Percentiles rank a stretch among this genome's conserved stretches.
These are phyloP conservation scores for Cryptus armator DNA, from an alignment of 2,888 invertebrate genomes.

Conservation along the genomic window DNA sequence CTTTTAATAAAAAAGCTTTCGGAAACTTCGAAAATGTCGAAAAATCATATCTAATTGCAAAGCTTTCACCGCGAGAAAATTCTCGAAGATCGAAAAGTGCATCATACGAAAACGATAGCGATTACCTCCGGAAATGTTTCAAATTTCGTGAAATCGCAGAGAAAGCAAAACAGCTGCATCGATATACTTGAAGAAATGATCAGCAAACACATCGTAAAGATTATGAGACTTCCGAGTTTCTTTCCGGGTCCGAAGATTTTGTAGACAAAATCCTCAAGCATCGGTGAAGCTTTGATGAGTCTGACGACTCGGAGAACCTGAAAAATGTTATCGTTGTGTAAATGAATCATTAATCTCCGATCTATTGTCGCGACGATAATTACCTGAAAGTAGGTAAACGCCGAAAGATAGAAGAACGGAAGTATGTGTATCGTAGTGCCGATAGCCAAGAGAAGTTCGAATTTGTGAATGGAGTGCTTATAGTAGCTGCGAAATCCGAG, in stretches of 20 bases:
- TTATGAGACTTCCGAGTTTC: slow-evolving; percentile 99
- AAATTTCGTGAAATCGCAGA: slow-evolving; percentile 97
- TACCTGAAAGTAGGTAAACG: slow-evolving; percentile 98
- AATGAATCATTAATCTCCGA: slow-evolving; percentile 12
- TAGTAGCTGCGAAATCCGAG: slow-evolving; percentile 98
- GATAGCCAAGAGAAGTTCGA: slow-evolving; percentile 96
- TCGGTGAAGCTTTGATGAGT: slow-evolving; percentile 98
- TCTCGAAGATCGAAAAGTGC: too few relatives aligned
- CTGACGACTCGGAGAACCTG: slow-evolving; percentile 97
- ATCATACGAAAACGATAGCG: too few relatives aligned
- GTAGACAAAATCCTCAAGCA: slow-evolving; percentile 99
- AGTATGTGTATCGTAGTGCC: slow-evolving; percentile 98
- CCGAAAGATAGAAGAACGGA: slow-evolving; percentile 96
- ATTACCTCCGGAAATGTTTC: slow-evolving; percentile 96
- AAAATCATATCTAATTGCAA: too few relatives aligned
- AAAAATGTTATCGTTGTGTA: slow-evolving; percentile 67
- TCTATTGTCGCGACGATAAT: slow-evolving; percentile 19
- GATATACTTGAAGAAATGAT: slow-evolving; percentile 99
- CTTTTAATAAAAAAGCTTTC: too few relatives aligned
- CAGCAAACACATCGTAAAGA: slow-evolving; percentile 99
- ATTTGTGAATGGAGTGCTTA: slow-evolving; percentile 98
- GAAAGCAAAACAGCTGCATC: slow-evolving; percentile 99
- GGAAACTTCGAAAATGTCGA: too few relatives aligned
- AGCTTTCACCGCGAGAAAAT: too few relatives aligned
- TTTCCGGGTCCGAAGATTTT: slow-evolving; percentile 98